Conservation (phyloP, 2,797 vertebrate genomes). For the Perodicticus potto region DNA sequence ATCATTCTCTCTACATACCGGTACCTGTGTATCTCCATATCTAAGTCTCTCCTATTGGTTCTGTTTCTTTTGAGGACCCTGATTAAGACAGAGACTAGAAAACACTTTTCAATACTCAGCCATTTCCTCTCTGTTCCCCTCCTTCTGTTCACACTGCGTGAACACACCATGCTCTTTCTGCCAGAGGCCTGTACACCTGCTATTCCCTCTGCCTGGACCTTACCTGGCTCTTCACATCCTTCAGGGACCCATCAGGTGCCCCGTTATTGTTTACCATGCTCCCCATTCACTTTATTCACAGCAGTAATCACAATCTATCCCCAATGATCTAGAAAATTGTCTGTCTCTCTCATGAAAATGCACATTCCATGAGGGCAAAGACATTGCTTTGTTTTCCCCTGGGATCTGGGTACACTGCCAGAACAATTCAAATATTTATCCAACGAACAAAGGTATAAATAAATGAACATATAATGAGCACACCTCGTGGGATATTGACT, state of each 20-base stretch:
- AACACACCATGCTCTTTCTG: accelerated
- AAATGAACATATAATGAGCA: not conserved
- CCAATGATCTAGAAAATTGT: not conserved
- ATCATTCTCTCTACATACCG: not conserved
- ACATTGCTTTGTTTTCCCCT: not conserved
- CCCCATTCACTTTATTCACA: accelerated
- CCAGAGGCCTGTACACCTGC: not conserved
- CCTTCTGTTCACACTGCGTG: not conserved
- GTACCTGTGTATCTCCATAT: accelerated
- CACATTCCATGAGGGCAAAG: not conserved
- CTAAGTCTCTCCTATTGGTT: too few species aligned
- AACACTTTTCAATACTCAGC: not conserved
- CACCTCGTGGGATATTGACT: not conserved
- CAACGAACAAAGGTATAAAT: not conserved
- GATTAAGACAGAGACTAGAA: not conserved
- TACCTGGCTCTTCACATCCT: not conserved
- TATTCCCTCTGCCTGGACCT: not conserved
- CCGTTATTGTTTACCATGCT: not conserved
- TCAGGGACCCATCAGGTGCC: accelerated
- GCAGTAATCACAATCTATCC: not conserved
- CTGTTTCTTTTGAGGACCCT: not conserved
- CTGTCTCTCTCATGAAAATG: not conserved
- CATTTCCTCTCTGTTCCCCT: not conserved
- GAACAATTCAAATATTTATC: not conserved
- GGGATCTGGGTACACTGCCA: not conserved